Conservation (phyloP, 2,888 invertebrate species). For the Uropetala carovei region DNA sequence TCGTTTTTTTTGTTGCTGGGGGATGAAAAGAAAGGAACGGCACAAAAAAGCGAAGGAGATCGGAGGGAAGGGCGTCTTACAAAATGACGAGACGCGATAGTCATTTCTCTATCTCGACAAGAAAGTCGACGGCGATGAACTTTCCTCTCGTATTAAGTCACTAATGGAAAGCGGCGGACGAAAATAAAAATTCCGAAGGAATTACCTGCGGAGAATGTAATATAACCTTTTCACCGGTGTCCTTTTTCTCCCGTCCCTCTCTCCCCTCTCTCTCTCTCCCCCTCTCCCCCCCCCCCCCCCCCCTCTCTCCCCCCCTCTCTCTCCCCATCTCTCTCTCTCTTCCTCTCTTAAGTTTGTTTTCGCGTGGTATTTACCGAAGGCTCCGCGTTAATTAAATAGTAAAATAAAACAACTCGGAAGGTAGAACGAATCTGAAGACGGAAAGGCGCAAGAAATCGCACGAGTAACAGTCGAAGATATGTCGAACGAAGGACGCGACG, state of each 20-base stretch:
- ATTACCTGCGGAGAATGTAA: background rate
- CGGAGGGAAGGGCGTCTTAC: background rate
- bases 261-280: background rate
- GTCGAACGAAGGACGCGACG: too few species aligned
- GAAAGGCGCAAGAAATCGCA: too few species aligned
- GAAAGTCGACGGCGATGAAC: background rate
- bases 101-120: background rate
- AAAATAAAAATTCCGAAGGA: background rate
- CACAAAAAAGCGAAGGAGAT: background rate
- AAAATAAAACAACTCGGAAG: too few species aligned
- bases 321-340: too few species aligned
- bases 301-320: background rate
- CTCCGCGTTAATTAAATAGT: too few species aligned
- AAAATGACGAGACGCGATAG: background rate
- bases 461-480: too few species aligned
- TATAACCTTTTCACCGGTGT: background rate
- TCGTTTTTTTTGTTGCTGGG: background rate
- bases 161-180: background rate
- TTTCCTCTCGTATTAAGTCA: slow-evolving; percentile 25
- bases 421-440: too few species aligned
- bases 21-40: background rate
- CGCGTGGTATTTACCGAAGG: too few species aligned
- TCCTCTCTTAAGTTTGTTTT: too few species aligned
- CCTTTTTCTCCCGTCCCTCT: background rate
- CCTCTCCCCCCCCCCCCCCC: background rate